Conservation (phyloP, 2,113 vertebrate genomes). For the Rana temporaria region DNA sequence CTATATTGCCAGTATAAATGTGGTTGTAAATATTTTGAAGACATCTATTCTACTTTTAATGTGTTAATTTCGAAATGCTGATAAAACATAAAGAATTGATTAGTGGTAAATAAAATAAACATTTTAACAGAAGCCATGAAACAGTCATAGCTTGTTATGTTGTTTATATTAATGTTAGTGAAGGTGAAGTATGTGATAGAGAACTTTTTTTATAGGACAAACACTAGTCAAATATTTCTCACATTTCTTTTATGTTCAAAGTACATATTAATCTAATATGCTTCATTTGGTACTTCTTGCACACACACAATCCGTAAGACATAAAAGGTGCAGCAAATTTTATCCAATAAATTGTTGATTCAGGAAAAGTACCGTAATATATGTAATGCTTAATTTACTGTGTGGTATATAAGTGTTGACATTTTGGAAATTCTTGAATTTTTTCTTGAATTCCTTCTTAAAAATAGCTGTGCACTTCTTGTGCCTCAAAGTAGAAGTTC, state of each 20-base stretch:
- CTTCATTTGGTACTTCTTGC: too few species aligned
- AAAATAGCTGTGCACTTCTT: too few species aligned
- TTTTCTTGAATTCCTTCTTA: too few species aligned
- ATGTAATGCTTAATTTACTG: too few species aligned
- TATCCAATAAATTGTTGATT: too few species aligned
- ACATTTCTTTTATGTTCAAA: background rate
- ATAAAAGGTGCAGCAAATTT: too few species aligned
- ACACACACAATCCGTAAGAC: too few species aligned
- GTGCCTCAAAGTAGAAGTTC: too few species aligned
- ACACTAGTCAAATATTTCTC: background rate
- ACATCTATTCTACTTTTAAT: conserved; percentile 36
- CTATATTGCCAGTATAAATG: background rate
- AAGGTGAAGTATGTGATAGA: background rate
- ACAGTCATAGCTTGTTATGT: conserved; percentile 27
- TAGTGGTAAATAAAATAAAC: conserved; percentile 26
- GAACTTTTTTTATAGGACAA: background rate
- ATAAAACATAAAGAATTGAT: conserved; percentile 44
- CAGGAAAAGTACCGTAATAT: too few species aligned
- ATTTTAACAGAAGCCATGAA: conserved; percentile 23
- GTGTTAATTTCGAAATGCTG: conserved; percentile 32
- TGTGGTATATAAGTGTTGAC: too few species aligned
- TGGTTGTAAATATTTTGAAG: conserved; percentile 28
- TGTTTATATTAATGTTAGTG: conserved; percentile 24
- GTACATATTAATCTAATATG: background rate
- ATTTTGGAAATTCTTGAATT: too few species aligned